Percentiles rank a stretch among this genome's conserved stretches.
These are phyloP conservation scores for Stenodema calcarata DNA, from an alignment of 2,888 invertebrate species.

Conservation along the genomic window DNA sequence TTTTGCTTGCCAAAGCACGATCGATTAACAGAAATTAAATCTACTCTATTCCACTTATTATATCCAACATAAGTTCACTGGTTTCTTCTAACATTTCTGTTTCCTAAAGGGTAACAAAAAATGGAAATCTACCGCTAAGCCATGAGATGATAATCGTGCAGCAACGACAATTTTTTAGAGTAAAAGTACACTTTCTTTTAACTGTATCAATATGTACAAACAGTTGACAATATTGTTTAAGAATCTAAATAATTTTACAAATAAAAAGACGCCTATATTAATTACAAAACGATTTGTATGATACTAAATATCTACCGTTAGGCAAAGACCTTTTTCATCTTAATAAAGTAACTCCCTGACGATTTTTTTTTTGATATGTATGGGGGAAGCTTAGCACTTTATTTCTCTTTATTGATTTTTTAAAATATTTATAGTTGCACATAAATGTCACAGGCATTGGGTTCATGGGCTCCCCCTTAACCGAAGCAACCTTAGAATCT, in stretches of 20 bases:
- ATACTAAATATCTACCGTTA: background rate
- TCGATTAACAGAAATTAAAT: background rate
- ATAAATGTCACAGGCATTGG: conserved; percentile 9
- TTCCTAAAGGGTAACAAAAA: background rate
- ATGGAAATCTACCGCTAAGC: background rate
- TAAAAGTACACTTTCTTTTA: conserved; percentile 38
- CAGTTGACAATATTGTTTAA: conserved; percentile 28
- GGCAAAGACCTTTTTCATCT: background rate
- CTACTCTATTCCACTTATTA: background rate
- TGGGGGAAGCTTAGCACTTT: conserved; percentile 28
- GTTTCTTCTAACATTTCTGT: background rate
- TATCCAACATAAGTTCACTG: background rate
- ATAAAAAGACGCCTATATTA: conserved; percentile 8
- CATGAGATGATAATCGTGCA: conserved; percentile 39
- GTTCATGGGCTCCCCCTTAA: conserved; percentile 15
- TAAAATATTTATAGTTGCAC: background rate
- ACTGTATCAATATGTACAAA: conserved; percentile 38
- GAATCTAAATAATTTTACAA: conserved; percentile 19
- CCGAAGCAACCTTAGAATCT: conserved; percentile 38
- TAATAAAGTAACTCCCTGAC: background rate
- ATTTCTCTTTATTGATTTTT: background rate
- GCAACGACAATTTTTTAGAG: conserved; percentile 11
- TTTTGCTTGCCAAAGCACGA: background rate
- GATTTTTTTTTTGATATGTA: conserved; percentile 8
- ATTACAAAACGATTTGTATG: conserved; percentile 6